Evolutionary conservation across 2,888 invertebrate species (phyloP).

Genomic region (Clepsis dumicolana): DNA sequence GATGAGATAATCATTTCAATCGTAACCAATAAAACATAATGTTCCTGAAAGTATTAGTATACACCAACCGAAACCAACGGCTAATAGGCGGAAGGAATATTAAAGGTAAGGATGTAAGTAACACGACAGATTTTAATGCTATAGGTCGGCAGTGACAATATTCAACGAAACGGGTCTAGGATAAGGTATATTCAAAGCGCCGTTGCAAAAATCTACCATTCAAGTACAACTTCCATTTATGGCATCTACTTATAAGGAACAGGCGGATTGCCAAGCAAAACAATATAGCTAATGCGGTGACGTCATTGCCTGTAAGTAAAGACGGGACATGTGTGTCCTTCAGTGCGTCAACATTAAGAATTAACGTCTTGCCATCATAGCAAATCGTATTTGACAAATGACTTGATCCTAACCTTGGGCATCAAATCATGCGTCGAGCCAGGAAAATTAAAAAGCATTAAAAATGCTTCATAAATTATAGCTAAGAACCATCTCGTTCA

Average conservation of each 20-base stretch:
- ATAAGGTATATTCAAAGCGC: neutral
- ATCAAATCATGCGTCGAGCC: slow-evolving; percentile 14
- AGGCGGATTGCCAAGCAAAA: slow-evolving; percentile 46
- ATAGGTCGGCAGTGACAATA: too few relatives aligned
- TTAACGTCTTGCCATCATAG: slow-evolving; percentile 13
- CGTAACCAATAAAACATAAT: too few relatives aligned
- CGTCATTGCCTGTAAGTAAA: slow-evolving; percentile 34
- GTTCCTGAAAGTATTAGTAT: too few relatives aligned
- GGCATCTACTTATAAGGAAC: slow-evolving; percentile 23
- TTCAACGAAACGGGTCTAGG: too few relatives aligned
- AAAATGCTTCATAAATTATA: too few relatives aligned
- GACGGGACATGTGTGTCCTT: slow-evolving; percentile 5
- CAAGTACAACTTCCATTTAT: neutral
- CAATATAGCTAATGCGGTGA: slow-evolving; percentile 59
- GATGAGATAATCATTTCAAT: too few relatives aligned
- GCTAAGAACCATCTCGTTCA: too few relatives aligned
- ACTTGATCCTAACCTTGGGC: slow-evolving; percentile 32
- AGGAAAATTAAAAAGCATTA: neutral
- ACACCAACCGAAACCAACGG: too few relatives aligned
- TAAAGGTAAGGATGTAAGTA: too few relatives aligned
- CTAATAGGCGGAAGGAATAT: too few relatives aligned
- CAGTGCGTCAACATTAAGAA: slow-evolving; percentile 13
- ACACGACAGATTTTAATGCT: too few relatives aligned
- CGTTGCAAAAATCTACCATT: neutral
- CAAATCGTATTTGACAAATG: slow-evolving; percentile 22